Evolutionary conservation across 2,888 invertebrate species (phyloP), one percentile per base, ranked within the genome.

Genomic region (Phragmatobia fuliginosa): DNA sequence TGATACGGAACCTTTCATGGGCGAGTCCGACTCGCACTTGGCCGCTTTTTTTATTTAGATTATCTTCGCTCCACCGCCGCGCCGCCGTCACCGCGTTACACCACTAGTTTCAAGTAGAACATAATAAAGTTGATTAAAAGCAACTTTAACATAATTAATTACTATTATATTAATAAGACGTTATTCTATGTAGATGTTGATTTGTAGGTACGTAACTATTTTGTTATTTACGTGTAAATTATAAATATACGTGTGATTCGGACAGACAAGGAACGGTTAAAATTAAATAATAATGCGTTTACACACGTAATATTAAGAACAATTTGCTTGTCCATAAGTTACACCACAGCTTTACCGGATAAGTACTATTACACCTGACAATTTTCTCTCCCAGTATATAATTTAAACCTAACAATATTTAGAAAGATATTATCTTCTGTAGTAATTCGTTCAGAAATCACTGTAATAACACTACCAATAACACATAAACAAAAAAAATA

Each of bases 401-500:
- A 68, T 71, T 64, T 70, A 59, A 68, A 28, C 66, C 67, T 41
- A 70, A 38, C 58, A 21, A 38, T 28, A 49, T 66, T 66, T 11
- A 32, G 31, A 8, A 65, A 14, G 25, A 21, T 52, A 67, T 71
- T 14, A 71, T 69, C 66, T 70, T 33, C 58, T 66, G 69, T 66
- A 68, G 56, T 56, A 45, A 31, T 45, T 41, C 38, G 60, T 64
- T 62, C 31, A 62, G 58, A 70, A 66, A 11, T 66, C 25, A 66
- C 66, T 52, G 52, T 71, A 41, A 71, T 71, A 45, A 64, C 36
- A 28, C 31, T 25, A 61, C 25, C 58, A 31, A 66, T 61, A 76
- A 68, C 62, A 63, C 71, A 52, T 62, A 68, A 25, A 62, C 11
- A 71, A 70, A 72, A 21, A 71, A 71, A 76, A 76, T 74, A 74